Evolutionary conservation across 2,888 invertebrate genomes (phyloP).

Genomic region (Campopleginae sp.): DNA sequence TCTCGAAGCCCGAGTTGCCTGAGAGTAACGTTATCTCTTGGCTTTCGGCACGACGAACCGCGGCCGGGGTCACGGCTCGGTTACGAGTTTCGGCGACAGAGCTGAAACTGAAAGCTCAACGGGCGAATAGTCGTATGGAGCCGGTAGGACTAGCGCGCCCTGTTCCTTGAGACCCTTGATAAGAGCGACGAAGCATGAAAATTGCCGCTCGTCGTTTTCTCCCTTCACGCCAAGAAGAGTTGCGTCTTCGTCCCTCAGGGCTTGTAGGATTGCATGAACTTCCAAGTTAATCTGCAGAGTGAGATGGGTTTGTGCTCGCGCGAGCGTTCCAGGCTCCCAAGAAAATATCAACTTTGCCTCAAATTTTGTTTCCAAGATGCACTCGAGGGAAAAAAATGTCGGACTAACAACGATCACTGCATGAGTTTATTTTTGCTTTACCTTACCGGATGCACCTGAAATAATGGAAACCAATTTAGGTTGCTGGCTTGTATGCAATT

Average conservation of each 20-base stretch:
- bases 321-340: background rate
- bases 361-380: conserved; percentile 9
- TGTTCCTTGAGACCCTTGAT: conserved; percentile 18
- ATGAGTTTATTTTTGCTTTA: background rate
- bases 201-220: conserved; percentile 41
- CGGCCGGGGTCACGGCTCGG: conserved; percentile 40
- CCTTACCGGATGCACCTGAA: background rate
- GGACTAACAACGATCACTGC: background rate
- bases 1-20: conserved; percentile 36
- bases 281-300: conserved; percentile 26
- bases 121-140: conserved; percentile 39
- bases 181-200: conserved; percentile 60
- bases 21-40: conserved; percentile 57
- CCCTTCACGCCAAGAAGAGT: conserved; percentile 34
- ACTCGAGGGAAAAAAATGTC: background rate
- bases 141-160: conserved; percentile 17
- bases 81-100: conserved; percentile 53
- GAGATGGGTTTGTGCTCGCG: conserved; percentile 11
- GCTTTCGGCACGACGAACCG: conserved; percentile 44
- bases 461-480: background rate
- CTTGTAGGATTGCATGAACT: conserved; percentile 24
- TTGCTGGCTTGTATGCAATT: background rate
- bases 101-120: conserved; percentile 33
- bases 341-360: conserved; percentile 3
- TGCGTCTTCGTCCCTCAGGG: conserved; percentile 20